These are phyloP conservation scores for Amphimedon queenslandica DNA, from an alignment of 37 sponge, comb jelly and placozoan genomes.

Conservation along the genomic window DNA sequence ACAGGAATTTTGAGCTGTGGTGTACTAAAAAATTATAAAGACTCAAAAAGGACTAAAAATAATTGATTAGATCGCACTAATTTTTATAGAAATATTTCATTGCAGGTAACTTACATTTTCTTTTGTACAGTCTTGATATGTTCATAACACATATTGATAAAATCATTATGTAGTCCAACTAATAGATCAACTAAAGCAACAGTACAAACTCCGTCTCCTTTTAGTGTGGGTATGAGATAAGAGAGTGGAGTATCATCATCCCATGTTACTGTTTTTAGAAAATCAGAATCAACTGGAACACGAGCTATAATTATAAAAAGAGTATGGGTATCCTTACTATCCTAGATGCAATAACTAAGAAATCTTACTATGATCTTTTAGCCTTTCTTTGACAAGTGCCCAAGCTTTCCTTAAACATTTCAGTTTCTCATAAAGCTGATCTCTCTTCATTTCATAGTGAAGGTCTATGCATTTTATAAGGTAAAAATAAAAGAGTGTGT, in stretches of 20 bases:
- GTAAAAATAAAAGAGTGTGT: too few species aligned
- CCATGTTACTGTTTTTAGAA: conserved; percentile 12
- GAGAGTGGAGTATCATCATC: conserved; percentile 24
- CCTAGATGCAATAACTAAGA: too few species aligned
- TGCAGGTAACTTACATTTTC: conserved; percentile 4
- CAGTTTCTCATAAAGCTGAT: background rate
- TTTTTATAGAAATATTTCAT: background rate
- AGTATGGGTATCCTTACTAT: background rate
- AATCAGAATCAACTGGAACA: conserved; percentile 36
- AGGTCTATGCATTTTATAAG: background rate
- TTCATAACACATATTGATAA: conserved; percentile 46
- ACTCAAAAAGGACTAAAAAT: background rate
- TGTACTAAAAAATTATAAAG: conserved; percentile 13
- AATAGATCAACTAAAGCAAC: conserved; percentile 62
- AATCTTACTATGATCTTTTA: too few species aligned
- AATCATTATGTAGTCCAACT: conserved; percentile 53
- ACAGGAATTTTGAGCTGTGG: conserved; percentile 66
- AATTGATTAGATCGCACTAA: background rate
- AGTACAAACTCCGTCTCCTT: conserved; percentile 59
- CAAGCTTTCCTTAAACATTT: conserved; percentile 51
- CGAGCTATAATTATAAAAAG: too few species aligned
- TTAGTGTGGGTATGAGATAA: conserved; percentile 65
- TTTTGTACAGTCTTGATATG: background rate
- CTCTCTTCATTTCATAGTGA: background rate
- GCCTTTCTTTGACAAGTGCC: conserved; percentile 44